Percentiles rank a stretch among this genome's conserved stretches.
Conservation (phyloP, 2,113 vertebrate species). For the Prochilodus magdalenae region DNA sequence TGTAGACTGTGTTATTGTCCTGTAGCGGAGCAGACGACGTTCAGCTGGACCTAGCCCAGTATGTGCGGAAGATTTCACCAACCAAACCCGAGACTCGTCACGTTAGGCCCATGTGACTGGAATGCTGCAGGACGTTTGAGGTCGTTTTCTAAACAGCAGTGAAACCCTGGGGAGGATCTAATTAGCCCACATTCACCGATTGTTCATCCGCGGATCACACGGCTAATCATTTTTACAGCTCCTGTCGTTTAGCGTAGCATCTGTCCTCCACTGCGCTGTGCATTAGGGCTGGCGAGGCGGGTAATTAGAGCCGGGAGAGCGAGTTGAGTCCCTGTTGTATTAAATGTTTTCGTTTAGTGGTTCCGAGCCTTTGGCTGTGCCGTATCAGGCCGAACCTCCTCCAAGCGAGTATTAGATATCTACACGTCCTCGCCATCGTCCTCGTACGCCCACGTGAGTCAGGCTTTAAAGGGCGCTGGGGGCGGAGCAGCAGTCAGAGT, state of each 20-base stretch:
- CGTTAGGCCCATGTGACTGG: not conserved
- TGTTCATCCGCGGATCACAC: not conserved
- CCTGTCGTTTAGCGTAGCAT: not conserved
- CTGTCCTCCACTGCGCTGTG: not conserved
- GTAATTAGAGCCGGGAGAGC: conserved; percentile 20
- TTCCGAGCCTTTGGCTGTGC: not conserved
- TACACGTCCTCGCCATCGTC: too few relatives aligned
- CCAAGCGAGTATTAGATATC: not conserved
- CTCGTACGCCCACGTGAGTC: not conserved
- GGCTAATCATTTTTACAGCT: not conserved
- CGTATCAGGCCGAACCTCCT: not conserved
- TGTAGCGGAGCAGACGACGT: too few relatives aligned
- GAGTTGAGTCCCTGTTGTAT: too few relatives aligned
- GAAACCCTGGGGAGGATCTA: not conserved
- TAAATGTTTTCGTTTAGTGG: not conserved
- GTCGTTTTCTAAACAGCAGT: not conserved
- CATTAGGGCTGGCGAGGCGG: not conserved
- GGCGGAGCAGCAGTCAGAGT: too few relatives aligned
- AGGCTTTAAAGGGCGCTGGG: too few relatives aligned
- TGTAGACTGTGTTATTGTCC: too few relatives aligned
- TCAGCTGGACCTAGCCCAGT: not conserved
- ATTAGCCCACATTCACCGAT: not conserved
- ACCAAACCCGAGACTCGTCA: not conserved
- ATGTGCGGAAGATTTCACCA: not conserved
- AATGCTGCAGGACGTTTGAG: not conserved